These are phyloP conservation scores for Solen grandis DNA, from an alignment of 1,140 invertebrate genomes.

Conservation along the genomic window DNA sequence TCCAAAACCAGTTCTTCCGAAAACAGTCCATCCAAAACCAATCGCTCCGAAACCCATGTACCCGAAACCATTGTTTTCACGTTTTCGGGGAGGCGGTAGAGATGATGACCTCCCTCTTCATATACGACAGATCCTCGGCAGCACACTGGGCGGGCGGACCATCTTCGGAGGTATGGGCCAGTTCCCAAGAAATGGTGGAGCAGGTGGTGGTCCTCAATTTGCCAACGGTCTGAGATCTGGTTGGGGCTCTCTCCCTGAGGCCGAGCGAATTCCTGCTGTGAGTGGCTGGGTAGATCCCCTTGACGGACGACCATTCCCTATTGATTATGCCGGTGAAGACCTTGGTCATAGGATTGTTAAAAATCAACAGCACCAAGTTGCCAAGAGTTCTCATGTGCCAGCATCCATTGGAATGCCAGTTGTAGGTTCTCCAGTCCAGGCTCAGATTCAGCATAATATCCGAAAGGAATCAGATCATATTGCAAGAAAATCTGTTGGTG, in stretches of 20 bases:
- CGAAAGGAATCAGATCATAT: too few species aligned
- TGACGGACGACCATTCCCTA: neutral
- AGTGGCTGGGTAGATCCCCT: neutral
- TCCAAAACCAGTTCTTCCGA: too few species aligned
- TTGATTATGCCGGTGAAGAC: neutral
- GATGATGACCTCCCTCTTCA: neutral
- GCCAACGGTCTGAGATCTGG: neutral
- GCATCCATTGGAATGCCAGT: too few species aligned
- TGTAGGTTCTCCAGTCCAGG: too few species aligned
- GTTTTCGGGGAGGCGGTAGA: neutral
- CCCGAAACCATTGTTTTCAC: too few species aligned
- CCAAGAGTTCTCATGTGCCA: neutral
- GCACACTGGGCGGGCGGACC: neutral
- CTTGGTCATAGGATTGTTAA: neutral
- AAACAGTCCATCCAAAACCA: too few species aligned
- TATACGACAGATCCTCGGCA: neutral
- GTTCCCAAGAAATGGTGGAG: neutral
- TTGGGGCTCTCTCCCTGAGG: neutral
- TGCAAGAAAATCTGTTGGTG: too few species aligned
- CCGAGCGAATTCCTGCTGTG: neutral
- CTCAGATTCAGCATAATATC: too few species aligned
- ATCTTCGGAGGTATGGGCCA: neutral
- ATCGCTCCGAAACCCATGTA: too few species aligned
- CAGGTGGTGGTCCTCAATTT: neutral
- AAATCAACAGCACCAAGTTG: neutral